Evolutionary conservation across 2,113 vertebrate species (phyloP).

Genomic region (Reinhardtius hippoglossoides): DNA sequence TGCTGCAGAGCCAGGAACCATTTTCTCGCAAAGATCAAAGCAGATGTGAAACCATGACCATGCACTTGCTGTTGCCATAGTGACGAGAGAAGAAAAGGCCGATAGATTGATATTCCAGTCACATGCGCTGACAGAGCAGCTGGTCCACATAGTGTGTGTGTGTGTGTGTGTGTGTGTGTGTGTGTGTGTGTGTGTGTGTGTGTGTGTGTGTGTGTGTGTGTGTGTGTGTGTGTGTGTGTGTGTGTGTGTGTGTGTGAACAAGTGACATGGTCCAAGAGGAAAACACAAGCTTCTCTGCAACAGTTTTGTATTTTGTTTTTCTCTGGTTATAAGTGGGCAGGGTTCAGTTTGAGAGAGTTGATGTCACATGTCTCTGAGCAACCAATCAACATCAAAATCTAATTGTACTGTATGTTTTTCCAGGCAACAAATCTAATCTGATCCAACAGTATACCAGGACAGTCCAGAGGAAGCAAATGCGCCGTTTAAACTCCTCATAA

Average conservation of each 20-base stretch:
- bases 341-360: background rate
- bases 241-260: background rate
- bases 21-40: constrained; percentile 57
- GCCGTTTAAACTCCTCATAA: too few relatives aligned
- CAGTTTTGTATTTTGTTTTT: background rate
- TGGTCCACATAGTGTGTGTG: constrained; percentile 37
- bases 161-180: too few relatives aligned
- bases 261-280: background rate
- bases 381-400: background rate
- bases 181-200: background rate
- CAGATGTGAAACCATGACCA: constrained; percentile 72
- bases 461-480: background rate
- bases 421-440: background rate
- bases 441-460: too few relatives aligned
- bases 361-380: background rate
- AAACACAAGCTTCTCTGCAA: background rate
- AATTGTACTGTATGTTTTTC: background rate
- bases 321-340: background rate
- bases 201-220: background rate
- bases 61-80: constrained; percentile 78
- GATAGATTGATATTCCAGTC: constrained; percentile 75
- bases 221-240: constrained; percentile 9
- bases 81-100: constrained; percentile 60
- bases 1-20: constrained; percentile 44
- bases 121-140: constrained; percentile 70